Conservation (phyloP, 2,888 invertebrate species). For the Eledone cirrhosa region DNA sequence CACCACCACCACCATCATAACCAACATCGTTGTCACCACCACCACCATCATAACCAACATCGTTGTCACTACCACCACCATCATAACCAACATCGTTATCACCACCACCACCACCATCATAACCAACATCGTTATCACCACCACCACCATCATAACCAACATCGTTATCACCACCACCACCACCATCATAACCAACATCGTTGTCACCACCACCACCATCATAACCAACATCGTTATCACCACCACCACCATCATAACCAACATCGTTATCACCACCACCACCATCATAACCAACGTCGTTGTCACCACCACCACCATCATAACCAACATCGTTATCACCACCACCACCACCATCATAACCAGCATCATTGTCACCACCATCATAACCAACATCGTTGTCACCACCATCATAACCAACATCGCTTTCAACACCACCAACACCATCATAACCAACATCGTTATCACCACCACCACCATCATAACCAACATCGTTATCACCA, state of each 20-base stretch:
- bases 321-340: background rate
- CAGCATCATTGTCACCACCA: background rate
- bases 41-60: too few species aligned
- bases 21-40: too few species aligned
- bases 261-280: background rate
- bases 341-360: background rate
- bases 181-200: too few species aligned
- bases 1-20: too few species aligned
- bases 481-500: background rate
- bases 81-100: too few species aligned
- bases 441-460: background rate
- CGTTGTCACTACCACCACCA: too few species aligned
- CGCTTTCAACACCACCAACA: background rate
- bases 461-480: background rate
- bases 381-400: background rate
- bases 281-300: too few species aligned
- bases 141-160: too few species aligned
- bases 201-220: too few species aligned
- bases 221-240: background rate
- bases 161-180: too few species aligned
- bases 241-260: background rate
- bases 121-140: too few species aligned
- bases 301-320: background rate
- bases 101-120: too few species aligned
- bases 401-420: background rate